Evolutionary conservation across 1,140 invertebrate genomes (phyloP).

Genomic region (Leptonema lineaticorne): DNA sequence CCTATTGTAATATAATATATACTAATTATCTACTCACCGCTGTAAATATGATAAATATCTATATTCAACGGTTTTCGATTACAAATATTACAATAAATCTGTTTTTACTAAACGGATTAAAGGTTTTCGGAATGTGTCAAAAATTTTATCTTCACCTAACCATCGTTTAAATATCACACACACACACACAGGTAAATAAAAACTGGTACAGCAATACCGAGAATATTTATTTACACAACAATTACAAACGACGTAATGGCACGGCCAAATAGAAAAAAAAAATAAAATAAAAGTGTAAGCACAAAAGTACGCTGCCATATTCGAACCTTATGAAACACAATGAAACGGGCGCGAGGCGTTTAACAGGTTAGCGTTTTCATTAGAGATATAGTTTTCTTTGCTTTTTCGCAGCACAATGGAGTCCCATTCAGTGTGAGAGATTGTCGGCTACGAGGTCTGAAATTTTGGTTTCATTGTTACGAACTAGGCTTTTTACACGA

Average conservation of each 20-base stretch:
- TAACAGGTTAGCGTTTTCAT: constrained; percentile 16
- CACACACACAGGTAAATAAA: too few relatives aligned
- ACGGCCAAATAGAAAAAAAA: neutral
- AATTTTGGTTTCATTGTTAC: constrained; percentile 3
- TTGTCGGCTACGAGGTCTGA: neutral
- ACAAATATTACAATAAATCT: too few relatives aligned
- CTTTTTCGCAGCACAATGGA: neutral
- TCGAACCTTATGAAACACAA: neutral
- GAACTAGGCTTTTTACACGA: neutral
- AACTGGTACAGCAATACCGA: neutral
- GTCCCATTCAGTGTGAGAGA: neutral
- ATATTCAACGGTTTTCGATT: too few relatives aligned
- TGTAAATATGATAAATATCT: too few relatives aligned
- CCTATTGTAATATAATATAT: too few relatives aligned
- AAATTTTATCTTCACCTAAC: too few relatives aligned
- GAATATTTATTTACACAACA: neutral
- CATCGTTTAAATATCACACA: too few relatives aligned
- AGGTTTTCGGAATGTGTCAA: too few relatives aligned
- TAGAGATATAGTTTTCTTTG: constrained; percentile 10
- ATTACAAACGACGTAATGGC: too few relatives aligned
- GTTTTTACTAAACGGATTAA: too few relatives aligned
- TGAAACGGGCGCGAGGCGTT: neutral
- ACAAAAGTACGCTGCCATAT: neutral
- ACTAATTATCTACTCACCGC: too few relatives aligned
- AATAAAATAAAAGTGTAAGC: neutral